Base-by-base conservation (phyloP, 35 echinoderm and acorn worm species). In the Strongylocentrotus purpuratus region DNA sequence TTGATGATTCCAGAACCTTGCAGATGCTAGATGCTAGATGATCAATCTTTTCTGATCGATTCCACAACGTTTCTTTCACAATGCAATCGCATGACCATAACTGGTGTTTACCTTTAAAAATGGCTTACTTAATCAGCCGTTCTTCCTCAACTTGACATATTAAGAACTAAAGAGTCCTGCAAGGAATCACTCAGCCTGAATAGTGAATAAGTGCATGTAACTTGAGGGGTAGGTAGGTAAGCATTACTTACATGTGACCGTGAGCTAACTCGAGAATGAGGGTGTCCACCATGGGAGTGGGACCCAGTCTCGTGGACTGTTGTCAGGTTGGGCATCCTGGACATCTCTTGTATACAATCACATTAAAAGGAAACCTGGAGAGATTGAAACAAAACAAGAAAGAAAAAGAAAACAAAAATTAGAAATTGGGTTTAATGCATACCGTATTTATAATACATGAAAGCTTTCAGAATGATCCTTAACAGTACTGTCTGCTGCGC, bases 251-350 rank as follows among this genome's bases (percentile, higher is more conserved):
- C 91, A 93, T 93, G 91, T 93, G 46, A 31, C 31, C 91, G 91
- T 93, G 91, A 58, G 46, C 91, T 58, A 31, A 47, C 91, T 46
- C 48, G 91, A 58, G 91, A 47, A 32, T 93, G 91, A 46, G 46
- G 14, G 46, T 93, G 91, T 46, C 33, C 32, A 89, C 33, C 32
- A 89, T 89, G 87, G 13, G 87, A 33, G 33, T 89, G 87, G 48
- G 46, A 47, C 31, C 91, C 46, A 46, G 14, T 31, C 91, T 93
- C 91, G 25, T 93, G 91, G 91, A 93, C 91, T 18, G 91, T 93
- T 55, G 91, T 93, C 91, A 93, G 91, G 48, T 93, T 93, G 17
- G 91, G 91, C 91, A 58, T 93, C 46, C 91, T 93, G 91, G 91
- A 93, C 91, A 93, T 93, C 45, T 46, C 91, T 47, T 58, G 4